Base-by-base conservation (phyloP, 2,888 invertebrate genomes). In the Ceratothoa steindachneri region DNA sequence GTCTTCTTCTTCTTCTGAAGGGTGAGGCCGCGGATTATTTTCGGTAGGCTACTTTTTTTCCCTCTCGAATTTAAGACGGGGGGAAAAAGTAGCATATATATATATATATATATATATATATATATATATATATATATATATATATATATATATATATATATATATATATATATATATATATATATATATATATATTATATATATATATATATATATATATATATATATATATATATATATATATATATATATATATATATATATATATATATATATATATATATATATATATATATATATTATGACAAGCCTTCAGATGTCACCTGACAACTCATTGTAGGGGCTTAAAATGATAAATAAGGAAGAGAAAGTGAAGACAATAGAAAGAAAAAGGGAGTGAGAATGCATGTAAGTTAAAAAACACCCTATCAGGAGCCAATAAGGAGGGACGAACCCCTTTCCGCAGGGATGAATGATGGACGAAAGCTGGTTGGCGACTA, bases 121-220 rank as follows among this genome's bases (percentile, higher is more conserved):
- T 60, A 60, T 60, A 60, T 60, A 60, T 60, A 60, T 60, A 60
- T 60, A 60, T 60, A 60, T 60, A 60, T 60, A 60, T 60, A 60
- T 60, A 60, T 60, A 60, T 60, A 60, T 60, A 60, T 60, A 60
- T 60, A 60, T 60, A 60, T 60, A 60, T 60, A 60, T 22, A 60
- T 60, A 60, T 60, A 60, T 60, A 60, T 60, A 22, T 60, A 60
- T 60, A 60, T 60, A 60, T 60, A 60, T 60, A 60, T 60, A 60
- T 60, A 60, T 60, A 60, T 60, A 60, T 60, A 60, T 60, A 60
- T 60, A 60, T 60, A 60, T 60, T 15, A 15, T 15, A 60, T 60
- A 60, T 60, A 60, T 60, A 60, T 60, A 60, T 60, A 60, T 60
- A 60, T 29, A 67, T 2, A 67, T 29, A 2, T 29, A 67, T 0